Conservation (phyloP, 2,888 invertebrate species). For the Spilarctia lutea region DNA sequence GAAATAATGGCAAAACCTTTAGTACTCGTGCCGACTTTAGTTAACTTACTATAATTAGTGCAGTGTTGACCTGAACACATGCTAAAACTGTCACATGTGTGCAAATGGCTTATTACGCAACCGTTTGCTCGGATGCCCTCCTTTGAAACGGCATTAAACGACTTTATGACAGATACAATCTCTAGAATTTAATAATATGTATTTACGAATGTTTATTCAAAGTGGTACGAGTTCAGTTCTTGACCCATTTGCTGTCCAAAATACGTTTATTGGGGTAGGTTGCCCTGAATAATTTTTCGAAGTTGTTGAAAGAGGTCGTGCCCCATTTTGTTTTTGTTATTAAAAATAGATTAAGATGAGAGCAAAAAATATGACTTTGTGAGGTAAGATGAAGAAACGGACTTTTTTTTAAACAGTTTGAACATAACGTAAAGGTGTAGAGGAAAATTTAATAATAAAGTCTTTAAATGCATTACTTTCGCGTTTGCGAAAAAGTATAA, state of each 20-base stretch:
- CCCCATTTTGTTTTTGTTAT: slow-evolving; percentile 12
- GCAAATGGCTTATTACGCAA: slow-evolving; percentile 57
- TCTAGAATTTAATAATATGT: slow-evolving; percentile 26
- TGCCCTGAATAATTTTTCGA: slow-evolving; percentile 22
- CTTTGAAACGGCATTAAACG: slow-evolving; percentile 24
- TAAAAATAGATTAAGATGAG: neutral
- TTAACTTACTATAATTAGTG: slow-evolving; percentile 65
- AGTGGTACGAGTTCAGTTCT: slow-evolving; percentile 2
- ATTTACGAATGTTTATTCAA: slow-evolving; percentile 30
- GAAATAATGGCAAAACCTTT: slow-evolving; percentile 40
- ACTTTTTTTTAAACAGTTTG: neutral
- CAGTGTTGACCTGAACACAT: slow-evolving; percentile 43
- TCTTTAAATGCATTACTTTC: too few relatives aligned
- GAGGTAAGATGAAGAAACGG: neutral
- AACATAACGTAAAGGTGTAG: too few relatives aligned
- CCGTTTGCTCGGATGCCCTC: slow-evolving; percentile 24
- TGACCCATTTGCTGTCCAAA: slow-evolving; percentile 45
- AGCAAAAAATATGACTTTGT: neutral
- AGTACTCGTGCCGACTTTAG: slow-evolving; percentile 32
- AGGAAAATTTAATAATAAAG: too few relatives aligned
- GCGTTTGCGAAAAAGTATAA: too few relatives aligned
- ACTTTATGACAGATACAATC: slow-evolving; percentile 14
- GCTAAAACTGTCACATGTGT: slow-evolving; percentile 73
- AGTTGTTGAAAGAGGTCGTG: slow-evolving; percentile 15
- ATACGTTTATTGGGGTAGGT: slow-evolving; percentile 39